These are phyloP conservation scores for Clinocottus analis DNA, from an alignment of 2,113 vertebrate species.

Conservation along the genomic window DNA sequence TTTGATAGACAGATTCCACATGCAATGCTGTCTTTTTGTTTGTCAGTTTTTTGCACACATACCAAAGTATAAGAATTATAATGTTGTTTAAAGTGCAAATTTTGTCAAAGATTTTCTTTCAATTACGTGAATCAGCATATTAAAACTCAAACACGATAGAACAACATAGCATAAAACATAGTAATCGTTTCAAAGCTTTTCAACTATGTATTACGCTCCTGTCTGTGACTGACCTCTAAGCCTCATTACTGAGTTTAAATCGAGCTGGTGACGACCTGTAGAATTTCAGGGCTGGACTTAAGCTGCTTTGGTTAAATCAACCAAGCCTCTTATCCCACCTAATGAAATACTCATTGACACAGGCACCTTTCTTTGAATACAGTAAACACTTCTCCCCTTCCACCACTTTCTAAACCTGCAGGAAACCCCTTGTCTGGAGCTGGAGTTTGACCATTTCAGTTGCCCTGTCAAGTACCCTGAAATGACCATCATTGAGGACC, in stretches of 20 bases:
- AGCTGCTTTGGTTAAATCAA: slow-evolving; percentile 38
- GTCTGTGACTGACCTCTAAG: slow-evolving; percentile 31
- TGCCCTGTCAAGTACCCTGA: slow-evolving; percentile 96
- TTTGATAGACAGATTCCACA: not conserved
- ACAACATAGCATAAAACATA: not conserved
- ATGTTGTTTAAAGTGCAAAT: not conserved
- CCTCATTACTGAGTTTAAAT: slow-evolving; percentile 34
- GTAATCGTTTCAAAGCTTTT: not conserved
- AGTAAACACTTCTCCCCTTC: slow-evolving; percentile 20
- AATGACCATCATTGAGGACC: slow-evolving; percentile 93
- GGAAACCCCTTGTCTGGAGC: slow-evolving; percentile 98
- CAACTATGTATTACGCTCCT: not conserved
- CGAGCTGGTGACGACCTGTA: slow-evolving; percentile 26
- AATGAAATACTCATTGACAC: slow-evolving; percentile 54
- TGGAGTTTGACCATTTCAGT: slow-evolving; percentile 98
- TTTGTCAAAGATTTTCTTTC: not conserved
- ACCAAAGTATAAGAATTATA: not conserved
- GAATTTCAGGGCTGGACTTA: slow-evolving; percentile 34
- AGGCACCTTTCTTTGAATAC: slow-evolving; percentile 32
- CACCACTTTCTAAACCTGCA: slow-evolving; percentile 59
- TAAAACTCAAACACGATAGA: not conserved
- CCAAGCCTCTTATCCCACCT: slow-evolving; percentile 56
- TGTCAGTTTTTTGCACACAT: not conserved
- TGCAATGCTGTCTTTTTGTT: not conserved
- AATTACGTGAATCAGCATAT: too few relatives aligned